Evolutionary conservation across 2,797 vertebrate genomes (phyloP), one percentile per base, ranked within the genome.

Genomic region (Falco cherrug): DNA sequence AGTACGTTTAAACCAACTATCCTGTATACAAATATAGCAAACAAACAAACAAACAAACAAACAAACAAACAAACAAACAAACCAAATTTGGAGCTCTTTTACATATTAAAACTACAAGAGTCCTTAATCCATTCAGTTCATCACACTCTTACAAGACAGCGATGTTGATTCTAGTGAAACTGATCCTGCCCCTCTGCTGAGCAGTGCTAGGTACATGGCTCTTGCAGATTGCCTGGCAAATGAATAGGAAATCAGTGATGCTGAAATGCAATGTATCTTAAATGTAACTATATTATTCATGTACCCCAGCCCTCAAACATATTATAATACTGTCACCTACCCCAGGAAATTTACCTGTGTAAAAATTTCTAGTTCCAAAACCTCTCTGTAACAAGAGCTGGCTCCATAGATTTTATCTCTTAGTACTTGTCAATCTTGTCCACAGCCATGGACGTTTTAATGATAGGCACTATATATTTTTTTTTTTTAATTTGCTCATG

Each of bases 401-500:
- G n/a, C 50, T 53, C 13, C 14, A 50, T 5, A 50, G 39, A 64
- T 64, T 89, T 51, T 43, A 20, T 48, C 12, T 80, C 19, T 12
- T 29, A 43, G 19, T 59, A 25, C 3, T 64, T 50, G 1, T 18
- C 14, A 33, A 5, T 43, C 18, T 61, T 86, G 20, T 37, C 6
- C 61, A 5, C 17, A 79, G 28, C 12, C 5, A 4, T 25, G 31
- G n/a, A 28, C 19, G n/a, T 65, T 86, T 73, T 77, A 35, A 51
- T 1, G 47, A 8, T 19, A 53, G 25, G 3, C 2, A 80, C 39
- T 47, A 4, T 43, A 21, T 35, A 35, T 35, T 3, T 0, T 25
- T 18, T 37, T 37, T 24, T 9, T 20, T 2, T 5, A 24, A 51
- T 84, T 90, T 77, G 2, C 2, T 71, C 1, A 2, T 37, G 50